Percentiles rank a stretch among this genome's conserved stretches.
Conservation (phyloP, 2,113 vertebrate genomes). For the Leucoraja erinaceus region DNA sequence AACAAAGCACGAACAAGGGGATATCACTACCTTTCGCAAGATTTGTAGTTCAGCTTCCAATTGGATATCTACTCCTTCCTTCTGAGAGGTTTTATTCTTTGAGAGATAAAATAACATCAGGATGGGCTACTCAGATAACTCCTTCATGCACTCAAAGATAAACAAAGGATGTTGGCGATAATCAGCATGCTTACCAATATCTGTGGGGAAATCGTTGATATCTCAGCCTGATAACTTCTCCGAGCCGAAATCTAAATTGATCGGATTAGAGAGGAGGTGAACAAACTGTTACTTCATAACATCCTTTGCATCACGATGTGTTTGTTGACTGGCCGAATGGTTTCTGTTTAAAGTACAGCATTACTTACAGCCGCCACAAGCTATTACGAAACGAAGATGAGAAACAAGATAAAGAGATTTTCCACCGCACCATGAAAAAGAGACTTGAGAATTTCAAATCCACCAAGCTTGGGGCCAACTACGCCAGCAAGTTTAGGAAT, state of each 20-base stretch:
- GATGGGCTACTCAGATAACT: background rate
- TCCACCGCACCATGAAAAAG: constrained; percentile 90
- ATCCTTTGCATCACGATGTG: background rate
- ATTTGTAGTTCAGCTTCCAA: background rate
- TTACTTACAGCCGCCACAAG: constrained; percentile 82
- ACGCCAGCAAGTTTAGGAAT: constrained; percentile 70
- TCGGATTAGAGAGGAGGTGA: background rate
- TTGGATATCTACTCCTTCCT: background rate
- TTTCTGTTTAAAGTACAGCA: constrained; percentile 64
- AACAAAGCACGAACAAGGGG: background rate
- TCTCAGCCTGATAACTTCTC: no score
- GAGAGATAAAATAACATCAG: background rate
- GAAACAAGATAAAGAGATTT: constrained; percentile 84
- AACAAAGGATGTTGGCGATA: no score
- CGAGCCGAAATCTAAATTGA: no score
- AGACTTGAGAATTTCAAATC: constrained; percentile 92
- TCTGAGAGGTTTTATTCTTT: background rate
- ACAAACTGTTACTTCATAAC: background rate
- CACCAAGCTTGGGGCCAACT: constrained; percentile 75
- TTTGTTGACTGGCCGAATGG: constrained; percentile 23
- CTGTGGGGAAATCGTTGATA: no score
- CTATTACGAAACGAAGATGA: constrained; percentile 71
- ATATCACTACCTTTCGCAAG: background rate
- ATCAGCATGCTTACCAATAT: no score
- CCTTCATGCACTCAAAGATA: background rate